Evolutionary conservation across 2,113 vertebrate genomes (phyloP).

Genomic region (Eonycteris spelaea): DNA sequence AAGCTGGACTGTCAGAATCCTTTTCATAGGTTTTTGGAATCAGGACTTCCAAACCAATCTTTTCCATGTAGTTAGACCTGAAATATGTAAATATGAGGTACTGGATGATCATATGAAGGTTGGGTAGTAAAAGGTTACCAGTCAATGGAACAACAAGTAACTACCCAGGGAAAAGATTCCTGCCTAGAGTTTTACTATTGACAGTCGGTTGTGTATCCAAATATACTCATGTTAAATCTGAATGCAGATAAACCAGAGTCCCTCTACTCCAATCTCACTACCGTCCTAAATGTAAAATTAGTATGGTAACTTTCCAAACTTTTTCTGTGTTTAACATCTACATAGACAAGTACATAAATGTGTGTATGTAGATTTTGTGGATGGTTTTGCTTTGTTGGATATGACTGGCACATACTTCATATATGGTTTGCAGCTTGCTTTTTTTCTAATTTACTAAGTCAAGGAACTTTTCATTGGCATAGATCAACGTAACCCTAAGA

Average conservation of each 20-base stretch:
- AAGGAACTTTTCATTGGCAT: background rate
- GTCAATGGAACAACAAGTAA: background rate
- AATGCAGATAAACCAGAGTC: background rate
- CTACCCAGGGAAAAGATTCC: background rate
- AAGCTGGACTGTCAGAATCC: background rate
- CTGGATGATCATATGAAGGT: background rate
- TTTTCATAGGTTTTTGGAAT: background rate
- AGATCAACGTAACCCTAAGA: background rate
- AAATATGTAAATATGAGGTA: background rate
- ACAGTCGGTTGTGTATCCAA: background rate
- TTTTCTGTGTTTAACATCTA: background rate
- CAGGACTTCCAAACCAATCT: background rate
- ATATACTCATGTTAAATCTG: background rate
- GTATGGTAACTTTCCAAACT: background rate
- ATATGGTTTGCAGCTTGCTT: background rate
- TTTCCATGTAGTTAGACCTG: background rate
- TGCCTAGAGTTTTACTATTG: background rate
- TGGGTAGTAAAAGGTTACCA: background rate
- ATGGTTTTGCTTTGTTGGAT: background rate
- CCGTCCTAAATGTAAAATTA: background rate
- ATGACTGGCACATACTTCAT: background rate
- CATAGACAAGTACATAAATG: background rate
- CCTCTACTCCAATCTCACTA: background rate
- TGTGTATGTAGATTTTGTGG: background rate
- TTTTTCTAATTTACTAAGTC: background rate